A percentile compares a stretch with the other conserved stretches of the same genome.
Conservation (phyloP, 2,113 vertebrate genomes). For the Alouatta palliata region DNA sequence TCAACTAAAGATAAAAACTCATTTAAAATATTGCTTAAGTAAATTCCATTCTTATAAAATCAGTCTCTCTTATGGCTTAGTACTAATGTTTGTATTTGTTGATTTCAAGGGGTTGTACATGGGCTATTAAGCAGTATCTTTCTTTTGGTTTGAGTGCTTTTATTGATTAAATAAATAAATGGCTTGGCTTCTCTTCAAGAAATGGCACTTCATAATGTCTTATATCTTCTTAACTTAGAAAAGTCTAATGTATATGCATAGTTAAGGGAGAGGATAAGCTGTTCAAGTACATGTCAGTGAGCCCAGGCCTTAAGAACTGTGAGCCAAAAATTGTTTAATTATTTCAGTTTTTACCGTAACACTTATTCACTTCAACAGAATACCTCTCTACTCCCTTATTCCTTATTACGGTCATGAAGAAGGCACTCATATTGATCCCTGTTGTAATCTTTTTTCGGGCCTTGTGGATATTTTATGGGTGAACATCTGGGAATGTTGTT, state of each 20-base stretch:
- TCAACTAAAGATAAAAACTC: not conserved
- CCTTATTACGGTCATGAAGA: not conserved
- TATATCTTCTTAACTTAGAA: conserved; percentile 34
- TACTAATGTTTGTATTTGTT: not conserved
- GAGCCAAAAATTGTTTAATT: conserved; percentile 51
- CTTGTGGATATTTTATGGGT: conserved; percentile 61
- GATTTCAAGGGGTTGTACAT: not conserved
- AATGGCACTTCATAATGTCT: not conserved
- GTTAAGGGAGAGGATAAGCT: not conserved
- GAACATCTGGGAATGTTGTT: conserved; percentile 79
- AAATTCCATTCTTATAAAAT: not conserved
- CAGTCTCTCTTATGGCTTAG: not conserved
- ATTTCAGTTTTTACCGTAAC: conserved; percentile 15
- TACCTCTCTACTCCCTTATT: conserved; percentile 6
- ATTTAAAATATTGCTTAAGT: conserved; percentile 8
- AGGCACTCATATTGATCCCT: conserved; percentile 57
- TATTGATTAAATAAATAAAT: not conserved
- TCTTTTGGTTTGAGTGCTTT: not conserved
- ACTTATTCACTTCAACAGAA: conserved; percentile 53
- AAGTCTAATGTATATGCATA: not conserved
- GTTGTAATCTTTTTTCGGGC: conserved; percentile 64
- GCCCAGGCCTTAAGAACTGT: not conserved
- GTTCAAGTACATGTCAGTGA: not conserved
- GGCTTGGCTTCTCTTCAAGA: conserved; percentile 20
- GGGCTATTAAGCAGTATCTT: conserved; percentile 19